Evolutionary conservation across 1,140 invertebrate species (phyloP).

Genomic region (Holcopasites calliopsidis): DNA sequence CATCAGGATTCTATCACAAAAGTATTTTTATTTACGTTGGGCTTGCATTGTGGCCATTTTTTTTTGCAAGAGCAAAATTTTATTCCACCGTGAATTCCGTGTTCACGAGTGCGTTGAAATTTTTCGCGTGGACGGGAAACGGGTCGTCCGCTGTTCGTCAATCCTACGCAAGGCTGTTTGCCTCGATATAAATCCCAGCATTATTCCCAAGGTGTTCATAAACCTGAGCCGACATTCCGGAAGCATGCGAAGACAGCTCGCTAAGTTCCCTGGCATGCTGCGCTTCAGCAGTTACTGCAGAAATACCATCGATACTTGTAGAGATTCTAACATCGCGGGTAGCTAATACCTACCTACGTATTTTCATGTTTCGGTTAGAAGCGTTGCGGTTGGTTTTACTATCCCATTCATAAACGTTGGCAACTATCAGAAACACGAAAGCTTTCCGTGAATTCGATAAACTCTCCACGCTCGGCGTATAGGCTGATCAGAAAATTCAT

Average conservation of each 20-base stretch:
- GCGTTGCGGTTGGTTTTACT: conserved; percentile 8
- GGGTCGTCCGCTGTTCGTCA: conserved; percentile 30
- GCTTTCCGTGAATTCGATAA: not conserved
- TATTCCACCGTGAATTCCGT: conserved; percentile 1
- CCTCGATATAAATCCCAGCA: too few species aligned
- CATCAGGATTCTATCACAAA: too few species aligned
- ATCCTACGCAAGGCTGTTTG: conserved; percentile 31
- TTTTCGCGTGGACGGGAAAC: conserved; percentile 28
- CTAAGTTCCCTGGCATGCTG: conserved; percentile 52
- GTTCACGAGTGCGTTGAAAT: conserved; percentile 25
- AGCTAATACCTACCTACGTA: conserved; percentile 49
- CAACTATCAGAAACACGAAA: not conserved
- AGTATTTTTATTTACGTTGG: not conserved
- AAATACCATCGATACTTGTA: conserved; percentile 58
- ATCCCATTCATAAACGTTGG: not conserved
- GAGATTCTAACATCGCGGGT: conserved; percentile 44
- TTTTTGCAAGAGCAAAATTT: not conserved
- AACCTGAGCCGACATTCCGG: conserved; percentile 39
- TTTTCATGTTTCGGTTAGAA: conserved; percentile 31
- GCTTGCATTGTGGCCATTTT: not conserved
- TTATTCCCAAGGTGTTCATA: conserved; percentile 42
- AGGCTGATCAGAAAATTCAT: not conserved
- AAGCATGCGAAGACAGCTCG: conserved; percentile 47
- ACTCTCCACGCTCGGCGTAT: not conserved
- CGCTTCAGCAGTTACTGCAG: conserved; percentile 15